Evolutionary conservation across 2,113 vertebrate species (phyloP), one percentile per base, ranked within the genome.

Genomic region (Procavia capensis): DNA sequence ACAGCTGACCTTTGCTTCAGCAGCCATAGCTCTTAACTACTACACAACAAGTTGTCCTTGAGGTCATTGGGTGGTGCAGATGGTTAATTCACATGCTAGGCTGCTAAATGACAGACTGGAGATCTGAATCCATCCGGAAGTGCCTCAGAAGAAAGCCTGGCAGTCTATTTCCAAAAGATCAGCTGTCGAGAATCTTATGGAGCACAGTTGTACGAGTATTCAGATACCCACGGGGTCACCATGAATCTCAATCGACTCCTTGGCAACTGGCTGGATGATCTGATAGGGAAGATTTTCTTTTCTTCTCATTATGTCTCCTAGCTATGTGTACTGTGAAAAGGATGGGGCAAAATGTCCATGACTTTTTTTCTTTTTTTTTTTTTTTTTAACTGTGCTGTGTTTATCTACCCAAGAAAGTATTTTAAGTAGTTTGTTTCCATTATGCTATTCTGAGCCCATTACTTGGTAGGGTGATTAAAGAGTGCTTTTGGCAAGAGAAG

Each of bases 381-480:
- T 17, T 31, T 59, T 11, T 11, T 61, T 22, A 24, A 84, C 90
- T 36, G 0, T 5, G 78, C 92, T 95, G 92, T 98, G 97, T 97
- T 97, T 97, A 98, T 97, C 96, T 96, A 95, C 97, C 96, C 95
- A 91, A 96, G 96, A 96, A 97, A 96, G 88, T 97, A 97, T 96
- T 96, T 98, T 97, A 97, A 97, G 96, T 93, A 95, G 97, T 97
- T 98, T 98, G 97, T 98, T 96, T 97, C 96, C 96, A 97, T 95
- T 95, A 92, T 92, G 95, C 97, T 97, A 96, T 98, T 97, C 97
- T 97, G 97, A 96, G 97, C 95, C 97, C 95, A 97, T 98, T 96
- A 97, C 97, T 98, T 85, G 95, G 88, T 95, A 86, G 94, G 95
- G 93, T 96, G 96, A 98, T 97, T 98, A 97, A 97, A 97, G 97